Percentiles rank a stretch among this genome's conserved stretches.
Evolutionary conservation across 2,113 vertebrate species (phyloP).

Genomic region (Malaclemys terrapin): DNA sequence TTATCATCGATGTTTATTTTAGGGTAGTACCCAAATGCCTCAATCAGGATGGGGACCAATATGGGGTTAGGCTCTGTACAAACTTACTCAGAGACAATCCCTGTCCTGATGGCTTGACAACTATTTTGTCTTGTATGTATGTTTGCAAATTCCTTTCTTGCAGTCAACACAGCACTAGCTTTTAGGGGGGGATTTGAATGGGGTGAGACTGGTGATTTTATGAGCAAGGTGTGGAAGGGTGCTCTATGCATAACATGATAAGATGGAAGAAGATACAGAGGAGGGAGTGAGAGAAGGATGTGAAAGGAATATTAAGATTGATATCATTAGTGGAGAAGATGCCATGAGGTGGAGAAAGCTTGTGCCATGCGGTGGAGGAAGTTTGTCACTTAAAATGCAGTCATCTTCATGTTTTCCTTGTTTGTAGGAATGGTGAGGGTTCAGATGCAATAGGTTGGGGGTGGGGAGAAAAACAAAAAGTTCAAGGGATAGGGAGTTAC

Average conservation of each 20-base stretch:
- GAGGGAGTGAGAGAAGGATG: neutral
- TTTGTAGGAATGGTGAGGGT: neutral
- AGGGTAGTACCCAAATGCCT: neutral
- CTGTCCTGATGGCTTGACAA: neutral
- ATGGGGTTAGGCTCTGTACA: neutral
- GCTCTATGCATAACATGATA: neutral
- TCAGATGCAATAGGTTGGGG: neutral
- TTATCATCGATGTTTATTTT: neutral
- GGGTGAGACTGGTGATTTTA: neutral
- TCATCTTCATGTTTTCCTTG: neutral
- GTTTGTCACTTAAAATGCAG: neutral
- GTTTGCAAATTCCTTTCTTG: neutral
- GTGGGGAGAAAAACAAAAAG: neutral
- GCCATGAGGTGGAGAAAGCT: neutral
- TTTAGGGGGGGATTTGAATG: neutral
- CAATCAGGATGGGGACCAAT: neutral
- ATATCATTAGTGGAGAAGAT: neutral
- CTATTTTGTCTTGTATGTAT: neutral
- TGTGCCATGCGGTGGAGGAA: neutral
- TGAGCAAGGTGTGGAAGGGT: neutral
- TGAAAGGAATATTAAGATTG: neutral
- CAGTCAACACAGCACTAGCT: neutral
- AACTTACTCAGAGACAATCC: neutral
- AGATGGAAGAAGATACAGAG: neutral
- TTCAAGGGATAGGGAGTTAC: neutral